A percentile compares a stretch with the other conserved stretches of the same genome.
These are phyloP conservation scores for Sussaba pulchella DNA, from an alignment of 2,888 invertebrate species.

Conservation along the genomic window DNA sequence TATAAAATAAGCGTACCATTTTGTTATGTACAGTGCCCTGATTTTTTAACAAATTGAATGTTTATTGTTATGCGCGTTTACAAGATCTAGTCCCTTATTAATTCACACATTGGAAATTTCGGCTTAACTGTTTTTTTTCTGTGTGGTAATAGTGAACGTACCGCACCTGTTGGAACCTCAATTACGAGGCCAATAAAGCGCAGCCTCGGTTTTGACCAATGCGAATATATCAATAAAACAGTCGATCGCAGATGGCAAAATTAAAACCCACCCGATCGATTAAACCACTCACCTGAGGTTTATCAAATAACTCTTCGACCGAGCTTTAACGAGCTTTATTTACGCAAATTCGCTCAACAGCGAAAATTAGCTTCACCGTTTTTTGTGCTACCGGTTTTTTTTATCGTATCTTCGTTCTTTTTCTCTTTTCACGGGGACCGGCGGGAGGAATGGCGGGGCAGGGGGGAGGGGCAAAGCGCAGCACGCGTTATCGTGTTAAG, in stretches of 20 bases:
- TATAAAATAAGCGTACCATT: too few relatives aligned
- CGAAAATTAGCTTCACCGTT: not conserved
- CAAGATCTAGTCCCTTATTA: too few relatives aligned
- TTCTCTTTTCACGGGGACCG: not conserved
- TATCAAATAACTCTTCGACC: not conserved
- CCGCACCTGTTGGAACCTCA: not conserved
- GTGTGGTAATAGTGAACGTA: not conserved
- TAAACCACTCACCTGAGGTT: not conserved
- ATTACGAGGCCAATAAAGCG: not conserved
- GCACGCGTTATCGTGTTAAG: conserved; percentile 57
- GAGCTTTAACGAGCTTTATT: not conserved
- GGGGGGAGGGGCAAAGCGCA: conserved; percentile 24
- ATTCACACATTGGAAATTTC: too few relatives aligned
- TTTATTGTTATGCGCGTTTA: too few relatives aligned
- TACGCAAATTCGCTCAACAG: not conserved
- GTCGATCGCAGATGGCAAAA: not conserved
- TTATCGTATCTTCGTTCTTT: conserved; percentile 4
- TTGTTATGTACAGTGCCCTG: too few relatives aligned
- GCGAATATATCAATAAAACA: not conserved
- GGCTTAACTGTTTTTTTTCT: too few relatives aligned
- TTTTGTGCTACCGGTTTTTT: not conserved
- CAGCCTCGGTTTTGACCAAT: not conserved
- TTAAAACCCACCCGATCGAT: conserved; percentile 7
- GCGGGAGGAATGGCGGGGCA: not conserved
- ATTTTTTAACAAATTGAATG: too few relatives aligned